Evolutionary conservation across 1,140 invertebrate genomes (phyloP).

Genomic region (Leptopilina boulardi): DNA sequence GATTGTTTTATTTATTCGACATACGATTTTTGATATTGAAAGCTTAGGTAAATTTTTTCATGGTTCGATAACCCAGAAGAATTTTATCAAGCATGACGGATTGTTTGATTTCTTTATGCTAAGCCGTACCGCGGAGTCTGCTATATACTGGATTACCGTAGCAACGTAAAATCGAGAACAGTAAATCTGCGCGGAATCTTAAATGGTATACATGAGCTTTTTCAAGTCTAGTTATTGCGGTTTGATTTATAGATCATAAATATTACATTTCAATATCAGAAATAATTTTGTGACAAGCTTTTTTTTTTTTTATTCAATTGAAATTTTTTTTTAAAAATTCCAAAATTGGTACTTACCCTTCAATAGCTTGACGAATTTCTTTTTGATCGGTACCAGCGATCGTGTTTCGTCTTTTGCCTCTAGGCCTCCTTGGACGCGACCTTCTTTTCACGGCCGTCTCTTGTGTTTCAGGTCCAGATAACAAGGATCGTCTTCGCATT

Average conservation of each 20-base stretch:
- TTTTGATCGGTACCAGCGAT: slow-evolving; percentile 92
- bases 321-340: background rate
- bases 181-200: slow-evolving; percentile 7
- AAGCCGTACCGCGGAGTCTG: background rate
- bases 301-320: too few relatives aligned
- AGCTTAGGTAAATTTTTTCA: slow-evolving; percentile 50
- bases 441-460: slow-evolving; percentile 81
- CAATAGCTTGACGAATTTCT: slow-evolving; percentile 87
- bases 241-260: slow-evolving; percentile 26
- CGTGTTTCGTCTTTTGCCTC: slow-evolving; percentile 90
- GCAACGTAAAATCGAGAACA: slow-evolving; percentile 2
- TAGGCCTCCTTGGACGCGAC: slow-evolving; percentile 83
- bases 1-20: too few relatives aligned
- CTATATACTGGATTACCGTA: background rate
- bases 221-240: slow-evolving; percentile 14
- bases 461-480: slow-evolving; percentile 73
- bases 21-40: background rate
- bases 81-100: slow-evolving; percentile 59
- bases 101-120: slow-evolving; percentile 44
- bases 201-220: background rate
- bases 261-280: background rate
- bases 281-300: too few relatives aligned
- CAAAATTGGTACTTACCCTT: slow-evolving; percentile 80
- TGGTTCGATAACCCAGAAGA: slow-evolving; percentile 47
- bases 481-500: slow-evolving; percentile 86